Base-by-base conservation (phyloP, 2,888 invertebrate genomes). In the Rotaria sp. region DNA sequence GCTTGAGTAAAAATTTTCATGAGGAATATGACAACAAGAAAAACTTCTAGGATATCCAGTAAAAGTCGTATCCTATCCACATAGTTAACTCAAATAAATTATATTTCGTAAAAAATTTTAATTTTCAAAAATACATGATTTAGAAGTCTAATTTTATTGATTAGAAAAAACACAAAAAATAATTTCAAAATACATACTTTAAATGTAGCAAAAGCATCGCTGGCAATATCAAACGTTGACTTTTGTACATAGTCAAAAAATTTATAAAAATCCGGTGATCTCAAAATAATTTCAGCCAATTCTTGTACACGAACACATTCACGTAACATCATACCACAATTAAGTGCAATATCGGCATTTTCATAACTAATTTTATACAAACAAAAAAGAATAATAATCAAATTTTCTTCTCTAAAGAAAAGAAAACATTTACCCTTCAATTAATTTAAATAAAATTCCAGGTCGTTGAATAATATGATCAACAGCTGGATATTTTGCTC, bases 151-250 rank as follows among this genome's bases (percentile, higher is more conserved):
- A n/a, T n/a, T n/a, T n/a, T n/a, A n/a, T n/a, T n/a, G n/a, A n/a
- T n/a, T n/a, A n/a, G n/a, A n/a, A n/a, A n/a, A 50, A 50, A 50
- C 11, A 11, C 2, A 50, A 8, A 2, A 50, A 50, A 8, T 5
- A 45, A 5, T 45, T 48, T 1, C 10, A 7, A 48, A 48, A 57
- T n/a, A 75, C 41, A 88, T 92, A 96, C 97, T 94, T 99, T 99
- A 93, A 99, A 99, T 89, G 99, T 99, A 91, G 98, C 96, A 93
- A 99, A 99, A 92, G 99, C 99, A 94, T 99, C 99, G 89, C 98
- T 98, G 91, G 99, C 99, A 91, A 99, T 98, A 94, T 99, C 99
- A 93, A 99, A 99, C 89, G 98, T 98, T 89, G 98, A 97, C 89
- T 98, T 96, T 93, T 99, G 99, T 90, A 99, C 98, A 92, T 98